Percentiles rank a stretch among this genome's conserved stretches.
phyloP scores from a whole-genome alignment of 2,797 vertebrate genomes.

The Gobionotothen gibberifrons region DNA sequence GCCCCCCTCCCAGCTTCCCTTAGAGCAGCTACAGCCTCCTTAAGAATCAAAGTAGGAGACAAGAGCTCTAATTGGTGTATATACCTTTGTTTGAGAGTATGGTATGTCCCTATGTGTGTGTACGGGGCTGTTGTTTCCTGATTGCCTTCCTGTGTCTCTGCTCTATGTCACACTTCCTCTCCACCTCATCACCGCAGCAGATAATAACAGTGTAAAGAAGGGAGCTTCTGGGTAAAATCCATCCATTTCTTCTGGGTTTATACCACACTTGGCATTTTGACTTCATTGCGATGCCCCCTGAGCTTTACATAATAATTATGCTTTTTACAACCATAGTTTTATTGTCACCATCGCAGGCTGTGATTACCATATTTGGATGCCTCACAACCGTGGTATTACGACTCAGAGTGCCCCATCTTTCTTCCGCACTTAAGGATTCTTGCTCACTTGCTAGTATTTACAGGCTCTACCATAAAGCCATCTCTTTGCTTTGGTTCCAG shows the following conservation, averaged over 20 bases:
- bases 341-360: slow-evolving; percentile 34
- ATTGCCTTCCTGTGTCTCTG: background rate
- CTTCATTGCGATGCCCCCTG: slow-evolving; percentile 30
- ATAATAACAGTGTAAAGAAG: slow-evolving; percentile 30
- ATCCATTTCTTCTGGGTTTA: slow-evolving; percentile 44
- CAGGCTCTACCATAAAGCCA: slow-evolving; percentile 37
- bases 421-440: slow-evolving; percentile 6
- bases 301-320: slow-evolving; percentile 54
- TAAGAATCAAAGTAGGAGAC: slow-evolving; percentile 20
- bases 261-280: slow-evolving; percentile 55
- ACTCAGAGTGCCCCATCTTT: slow-evolving; percentile 2
- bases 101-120: background rate
- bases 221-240: slow-evolving; percentile 25
- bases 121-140: background rate
- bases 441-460: slow-evolving; percentile 37
- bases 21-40: slow-evolving; percentile 24
- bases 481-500: slow-evolving; percentile 38
- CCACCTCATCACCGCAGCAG: slow-evolving; percentile 8
- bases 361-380: slow-evolving; percentile 60
- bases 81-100: background rate
- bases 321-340: slow-evolving; percentile 47
- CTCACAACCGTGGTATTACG: slow-evolving; percentile 51
- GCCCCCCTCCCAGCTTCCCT: slow-evolving; percentile 22
- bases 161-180: background rate
- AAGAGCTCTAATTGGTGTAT: background rate